Conservation (phyloP, 2,113 vertebrate species). For the human (Homo sapiens) region GRCh38 chr18:52192501-52193000, state of each 20-base stretch:
- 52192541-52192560: no score
- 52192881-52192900: neutral
- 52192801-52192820: neutral
- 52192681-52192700: no score
- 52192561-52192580: no score
- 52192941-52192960: neutral
- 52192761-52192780: neutral
- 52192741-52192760: neutral
- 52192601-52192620: no score
- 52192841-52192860: neutral
- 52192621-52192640: no score
- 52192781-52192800: neutral
- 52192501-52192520: no score
- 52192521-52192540: no score
- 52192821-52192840: neutral
- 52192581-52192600: no score
- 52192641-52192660: no score
- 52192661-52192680: no score
- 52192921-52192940: conserved; percentile 30
- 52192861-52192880: conserved; percentile 16
- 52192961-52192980: neutral
- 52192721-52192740: no score
- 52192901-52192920: neutral
- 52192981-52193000: neutral
- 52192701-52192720: no score